Base-by-base conservation (phyloP, 2,113 vertebrate species). In the Oncorhynchus nerka region DNA sequence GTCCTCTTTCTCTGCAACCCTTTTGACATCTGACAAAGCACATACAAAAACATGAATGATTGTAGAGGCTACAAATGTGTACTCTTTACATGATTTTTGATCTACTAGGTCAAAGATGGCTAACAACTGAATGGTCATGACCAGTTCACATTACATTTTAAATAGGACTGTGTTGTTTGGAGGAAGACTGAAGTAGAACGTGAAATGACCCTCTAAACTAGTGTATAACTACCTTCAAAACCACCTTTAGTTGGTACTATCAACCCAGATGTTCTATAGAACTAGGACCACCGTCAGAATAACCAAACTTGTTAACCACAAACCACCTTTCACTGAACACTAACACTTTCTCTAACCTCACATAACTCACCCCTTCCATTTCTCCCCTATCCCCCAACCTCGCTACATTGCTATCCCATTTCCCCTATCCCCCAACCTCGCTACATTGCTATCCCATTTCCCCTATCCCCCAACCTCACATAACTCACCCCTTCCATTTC, bases 1-100 rank as follows among this genome's bases (percentile, higher is more conserved):
- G 89, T 99, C 97, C 86, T 99, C 98, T 84, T 98, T 99, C 86
- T 97, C 97, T 74, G 96, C 94, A 76, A 99, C 90, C 59, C 94
- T 93, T 89, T 96, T 98, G 48, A 97, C 93, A 91, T 97, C 98
- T 99, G 79, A 1, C 81, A 34, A 87, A 30, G 59, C 28, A 67
- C 48, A 70, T 20, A 70, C 4, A 19, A 45, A 11, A 45, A 45
- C 39, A 45, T 45, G 0, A 39, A 39, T 39, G 39, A 45, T 8
- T 9, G 39, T 45, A 45, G 39, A 9, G 9, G 8, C 39, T 45
- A 45, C 8, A 45, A 11, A 45, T 11, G 39, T 45, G 39, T 11
- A 9, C 39, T 39, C 8, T 9, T 39, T 9, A 39, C 39, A 39
- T 39, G 9, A 9, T 39, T 45, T 9, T 11, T 45, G 8, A 45